Evolutionary conservation across 2,113 vertebrate species (phyloP).

Genomic region (Microcebus tavaratra): DNA sequence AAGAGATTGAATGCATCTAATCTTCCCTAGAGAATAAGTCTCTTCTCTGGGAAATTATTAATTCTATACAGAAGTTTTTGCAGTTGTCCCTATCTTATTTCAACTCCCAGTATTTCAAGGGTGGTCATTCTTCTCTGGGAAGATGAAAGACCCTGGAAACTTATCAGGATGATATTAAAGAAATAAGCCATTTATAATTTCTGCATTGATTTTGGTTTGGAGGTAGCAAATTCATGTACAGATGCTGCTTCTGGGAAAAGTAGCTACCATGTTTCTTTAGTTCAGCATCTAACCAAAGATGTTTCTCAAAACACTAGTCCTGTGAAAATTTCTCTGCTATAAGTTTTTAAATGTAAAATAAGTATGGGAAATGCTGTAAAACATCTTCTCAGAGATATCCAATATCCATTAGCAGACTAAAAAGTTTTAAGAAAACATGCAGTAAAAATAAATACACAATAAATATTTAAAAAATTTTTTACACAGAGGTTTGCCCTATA

Average conservation of each 20-base stretch:
- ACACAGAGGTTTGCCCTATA: not conserved
- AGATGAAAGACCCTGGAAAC: not conserved
- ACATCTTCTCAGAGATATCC: not conserved
- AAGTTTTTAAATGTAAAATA: conserved; percentile 37
- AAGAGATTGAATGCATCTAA: not conserved
- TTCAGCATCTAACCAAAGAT: conserved; percentile 25
- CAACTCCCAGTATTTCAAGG: not conserved
- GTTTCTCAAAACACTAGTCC: not conserved
- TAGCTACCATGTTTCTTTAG: not conserved
- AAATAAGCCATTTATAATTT: not conserved
- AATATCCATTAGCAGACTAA: not conserved
- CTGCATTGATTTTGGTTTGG: conserved; percentile 11
- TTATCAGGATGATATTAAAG: not conserved
- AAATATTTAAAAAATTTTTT: not conserved
- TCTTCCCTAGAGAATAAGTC: not conserved
- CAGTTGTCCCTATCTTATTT: not conserved
- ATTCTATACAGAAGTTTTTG: not conserved
- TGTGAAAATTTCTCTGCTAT: not conserved
- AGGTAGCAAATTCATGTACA: conserved; percentile 3
- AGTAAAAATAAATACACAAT: conserved; percentile 5
- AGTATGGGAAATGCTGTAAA: conserved; percentile 7
- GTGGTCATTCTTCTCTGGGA: not conserved
- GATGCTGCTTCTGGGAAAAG: not conserved
- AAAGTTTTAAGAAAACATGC: not conserved
- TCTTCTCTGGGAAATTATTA: not conserved